Evolutionary conservation across 2,113 vertebrate genomes (phyloP).

Genomic region (Chascanopsetta lugubris): DNA sequence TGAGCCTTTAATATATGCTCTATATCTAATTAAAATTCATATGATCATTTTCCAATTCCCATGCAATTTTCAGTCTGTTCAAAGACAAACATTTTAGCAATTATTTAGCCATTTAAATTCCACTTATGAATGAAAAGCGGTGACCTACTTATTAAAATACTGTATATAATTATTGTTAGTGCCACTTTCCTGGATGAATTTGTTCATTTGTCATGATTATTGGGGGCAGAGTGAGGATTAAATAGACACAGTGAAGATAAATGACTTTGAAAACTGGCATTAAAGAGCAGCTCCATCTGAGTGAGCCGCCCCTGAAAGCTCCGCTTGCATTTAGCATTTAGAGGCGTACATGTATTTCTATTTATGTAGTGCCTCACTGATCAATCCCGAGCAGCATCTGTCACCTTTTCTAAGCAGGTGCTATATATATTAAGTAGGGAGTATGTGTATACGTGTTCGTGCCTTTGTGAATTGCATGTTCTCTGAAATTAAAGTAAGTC

Average conservation of each 20-base stretch:
- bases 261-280: not conserved
- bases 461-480: conserved; percentile 14
- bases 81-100: not conserved
- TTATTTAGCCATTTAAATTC: conserved; percentile 4
- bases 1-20: too few relatives aligned
- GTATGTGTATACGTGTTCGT: not conserved
- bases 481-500: conserved; percentile 64
- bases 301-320: conserved; percentile 5
- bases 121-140: not conserved
- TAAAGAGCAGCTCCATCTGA: conserved; percentile 4
- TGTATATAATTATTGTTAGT: not conserved
- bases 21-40: too few relatives aligned
- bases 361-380: conserved; percentile 27
- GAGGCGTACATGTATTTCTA: conserved; percentile 13
- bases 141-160: not conserved
- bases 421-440: conserved; percentile 31
- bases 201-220: not conserved
- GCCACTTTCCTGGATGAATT: not conserved
- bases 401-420: conserved; percentile 48
- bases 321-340: conserved; percentile 29
- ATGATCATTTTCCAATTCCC: too few relatives aligned
- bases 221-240: not conserved
- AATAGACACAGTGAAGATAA: not conserved
- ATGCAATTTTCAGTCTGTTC: not conserved
- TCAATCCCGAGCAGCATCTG: conserved; percentile 22